Conservation (phyloP, 2,113 vertebrate genomes). For the Actenoides lindsayi region DNA sequence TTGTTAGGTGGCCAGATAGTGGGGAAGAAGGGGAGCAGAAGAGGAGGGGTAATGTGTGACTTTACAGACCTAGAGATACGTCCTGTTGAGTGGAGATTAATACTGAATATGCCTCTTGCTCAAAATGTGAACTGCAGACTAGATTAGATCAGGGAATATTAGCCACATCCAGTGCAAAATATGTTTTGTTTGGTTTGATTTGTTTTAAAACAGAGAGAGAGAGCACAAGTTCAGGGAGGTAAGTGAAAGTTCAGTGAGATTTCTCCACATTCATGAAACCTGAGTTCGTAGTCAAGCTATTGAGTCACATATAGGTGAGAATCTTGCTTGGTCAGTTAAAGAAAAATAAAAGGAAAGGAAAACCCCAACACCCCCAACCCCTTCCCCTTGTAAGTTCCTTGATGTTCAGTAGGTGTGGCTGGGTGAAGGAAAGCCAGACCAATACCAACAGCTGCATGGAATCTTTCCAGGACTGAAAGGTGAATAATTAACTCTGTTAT, state of each 20-base stretch:
- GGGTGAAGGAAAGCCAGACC: constrained; percentile 46
- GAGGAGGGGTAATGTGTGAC: background rate
- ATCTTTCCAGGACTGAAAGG: constrained; percentile 66
- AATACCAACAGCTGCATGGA: constrained; percentile 68
- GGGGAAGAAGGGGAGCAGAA: background rate
- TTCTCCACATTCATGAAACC: constrained; percentile 36
- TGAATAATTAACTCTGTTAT: constrained; percentile 65
- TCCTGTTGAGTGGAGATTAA: background rate
- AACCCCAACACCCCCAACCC: background rate
- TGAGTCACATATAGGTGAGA: constrained; percentile 38
- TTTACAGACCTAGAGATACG: background rate
- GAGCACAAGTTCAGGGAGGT: constrained; percentile 41
- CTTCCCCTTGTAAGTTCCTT: constrained; percentile 18
- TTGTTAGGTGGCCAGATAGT: background rate
- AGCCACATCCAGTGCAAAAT: constrained; percentile 29
- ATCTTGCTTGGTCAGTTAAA: constrained; percentile 9
- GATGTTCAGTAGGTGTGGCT: constrained; percentile 61
- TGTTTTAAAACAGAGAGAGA: constrained; percentile 22
- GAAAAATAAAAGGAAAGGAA: too few species aligned
- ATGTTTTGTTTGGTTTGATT: constrained; percentile 8
- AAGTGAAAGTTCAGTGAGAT: constrained; percentile 53
- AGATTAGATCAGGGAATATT: constrained; percentile 40
- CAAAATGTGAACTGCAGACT: background rate
- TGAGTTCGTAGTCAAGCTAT: constrained; percentile 26
- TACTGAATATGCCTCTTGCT: background rate